Percentiles rank a stretch among this genome's conserved stretches.
phyloP scores from a whole-genome alignment of 2,797 vertebrate species.

The Potorous gilbertii region DNA sequence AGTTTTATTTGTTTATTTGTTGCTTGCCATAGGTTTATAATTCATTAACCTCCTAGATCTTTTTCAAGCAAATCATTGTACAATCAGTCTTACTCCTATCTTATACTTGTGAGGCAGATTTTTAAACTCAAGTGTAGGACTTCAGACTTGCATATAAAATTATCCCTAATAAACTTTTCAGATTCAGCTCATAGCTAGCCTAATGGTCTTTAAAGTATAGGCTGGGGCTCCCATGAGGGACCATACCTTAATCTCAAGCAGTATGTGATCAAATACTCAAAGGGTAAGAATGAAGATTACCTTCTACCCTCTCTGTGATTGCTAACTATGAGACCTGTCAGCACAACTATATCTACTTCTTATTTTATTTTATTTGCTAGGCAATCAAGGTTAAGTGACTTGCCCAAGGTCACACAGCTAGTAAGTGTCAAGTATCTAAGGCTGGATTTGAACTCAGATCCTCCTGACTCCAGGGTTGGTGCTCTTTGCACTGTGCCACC shows the following conservation, averaged over 20 bases:
- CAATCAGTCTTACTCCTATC: background rate
- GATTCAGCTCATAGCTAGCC: background rate
- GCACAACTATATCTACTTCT: background rate
- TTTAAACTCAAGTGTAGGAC: background rate
- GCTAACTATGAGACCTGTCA: background rate
- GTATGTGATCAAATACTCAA: background rate
- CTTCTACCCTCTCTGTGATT: background rate
- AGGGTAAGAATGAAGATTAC: background rate
- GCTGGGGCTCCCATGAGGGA: background rate
- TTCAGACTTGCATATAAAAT: background rate
- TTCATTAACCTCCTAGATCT: background rate
- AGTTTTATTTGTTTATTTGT: too few species aligned
- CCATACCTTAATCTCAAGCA: too few species aligned
- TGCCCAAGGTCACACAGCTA: too few species aligned
- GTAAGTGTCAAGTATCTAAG: too few species aligned
- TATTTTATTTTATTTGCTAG: too few species aligned
- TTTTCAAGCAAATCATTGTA: background rate
- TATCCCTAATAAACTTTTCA: background rate
- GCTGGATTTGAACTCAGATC: too few species aligned
- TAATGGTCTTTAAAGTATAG: background rate
- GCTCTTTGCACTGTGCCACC: too few species aligned
- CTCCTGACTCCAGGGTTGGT: too few species aligned
- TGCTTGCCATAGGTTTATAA: background rate
- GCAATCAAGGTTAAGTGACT: too few species aligned
- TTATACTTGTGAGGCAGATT: background rate